Evolutionary conservation across 92 coral and sea anemone genomes (phyloP), one percentile per base, ranked within the genome.

Genomic region (Umimayanthus chanpuru): DNA sequence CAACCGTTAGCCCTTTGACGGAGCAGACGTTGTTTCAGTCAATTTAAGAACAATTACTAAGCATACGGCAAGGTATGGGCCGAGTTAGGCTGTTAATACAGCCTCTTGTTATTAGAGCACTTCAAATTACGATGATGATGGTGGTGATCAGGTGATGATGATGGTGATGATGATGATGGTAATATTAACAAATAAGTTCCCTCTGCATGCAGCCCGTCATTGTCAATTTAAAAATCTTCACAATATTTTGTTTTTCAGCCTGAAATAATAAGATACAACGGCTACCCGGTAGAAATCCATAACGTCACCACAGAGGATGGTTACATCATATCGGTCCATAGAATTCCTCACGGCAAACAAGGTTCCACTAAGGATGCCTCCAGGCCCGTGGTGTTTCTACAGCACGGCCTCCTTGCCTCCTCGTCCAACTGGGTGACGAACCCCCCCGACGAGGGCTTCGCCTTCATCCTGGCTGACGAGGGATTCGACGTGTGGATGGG

Each of bases 401-500:
- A 96, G 75, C 98, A 96, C 73, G 98, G 98, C 29, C 77, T 96
- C 26, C 67, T 96, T 1, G 90, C 90, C 58, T 84, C 96, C 6
- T 80, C 98, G 4, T 81, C 94, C 5, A 94, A 93, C 85, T 96
- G 95, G 94, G 92, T 96, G 32, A 53, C 90, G 4, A 96, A 96
- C 85, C 90, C 89, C 44, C 93, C 96, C 85, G 92, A 92, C 70
- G 66, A 94, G 77, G 88, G 96, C 66, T 92, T 96, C 26, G 98
- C 88, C 6, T 96, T 94, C 70, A 65, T 96, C 25, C 82, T 94
- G 26, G 98, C 98, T 36, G 98, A 96, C 67, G 87, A 90, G 28
- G 95, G 98, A 0, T 96, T 90, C 76, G 98, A 96, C 71, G 98
- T 96, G 18, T 96, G 98, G 98, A 85, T 96, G 58, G 98, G 98